These are phyloP conservation scores for Orestias chungarensis DNA, from an alignment of 2,797 vertebrate species.

Conservation along the genomic window DNA sequence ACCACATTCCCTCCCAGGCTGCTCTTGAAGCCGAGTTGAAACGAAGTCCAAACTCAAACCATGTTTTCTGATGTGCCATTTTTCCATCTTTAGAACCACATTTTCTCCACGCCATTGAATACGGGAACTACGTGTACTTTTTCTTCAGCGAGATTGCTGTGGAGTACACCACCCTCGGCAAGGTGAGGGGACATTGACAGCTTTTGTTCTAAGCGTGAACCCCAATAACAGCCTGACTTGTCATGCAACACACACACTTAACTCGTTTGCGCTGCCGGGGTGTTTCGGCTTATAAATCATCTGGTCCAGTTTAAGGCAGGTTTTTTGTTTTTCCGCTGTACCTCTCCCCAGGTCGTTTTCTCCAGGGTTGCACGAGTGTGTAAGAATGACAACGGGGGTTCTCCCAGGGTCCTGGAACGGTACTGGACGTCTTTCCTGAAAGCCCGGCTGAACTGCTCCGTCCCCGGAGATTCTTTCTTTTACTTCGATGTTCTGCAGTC, in stretches of 20 bases:
- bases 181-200: conserved; percentile 78
- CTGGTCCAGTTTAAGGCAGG: not conserved
- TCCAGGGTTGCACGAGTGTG: conserved; percentile 92
- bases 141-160: conserved; percentile 96
- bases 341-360: conserved; percentile 85
- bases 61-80: conserved; percentile 19
- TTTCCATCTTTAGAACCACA: conserved; percentile 84
- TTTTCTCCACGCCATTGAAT: conserved; percentile 91
- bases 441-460: conserved; percentile 91
- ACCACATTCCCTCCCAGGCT: conserved; percentile 10
- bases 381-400: conserved; percentile 93
- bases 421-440: conserved; percentile 98
- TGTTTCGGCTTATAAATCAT: conserved; percentile 1
- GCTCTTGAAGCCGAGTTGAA: conserved; percentile 18
- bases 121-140: conserved; percentile 91
- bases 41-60: conserved; percentile 22
- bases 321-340: not conserved
- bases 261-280: not conserved
- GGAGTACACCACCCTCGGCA: conserved; percentile 90
- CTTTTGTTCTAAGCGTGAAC: conserved; percentile 1
- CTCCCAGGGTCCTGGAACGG: conserved; percentile 90
- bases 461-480: conserved; percentile 92
- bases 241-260: not conserved
- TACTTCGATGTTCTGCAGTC: conserved; percentile 94
- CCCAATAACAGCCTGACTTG: not conserved